Conservation (phyloP, 2,113 vertebrate species). For the Odontesthes bonariensis region DNA sequence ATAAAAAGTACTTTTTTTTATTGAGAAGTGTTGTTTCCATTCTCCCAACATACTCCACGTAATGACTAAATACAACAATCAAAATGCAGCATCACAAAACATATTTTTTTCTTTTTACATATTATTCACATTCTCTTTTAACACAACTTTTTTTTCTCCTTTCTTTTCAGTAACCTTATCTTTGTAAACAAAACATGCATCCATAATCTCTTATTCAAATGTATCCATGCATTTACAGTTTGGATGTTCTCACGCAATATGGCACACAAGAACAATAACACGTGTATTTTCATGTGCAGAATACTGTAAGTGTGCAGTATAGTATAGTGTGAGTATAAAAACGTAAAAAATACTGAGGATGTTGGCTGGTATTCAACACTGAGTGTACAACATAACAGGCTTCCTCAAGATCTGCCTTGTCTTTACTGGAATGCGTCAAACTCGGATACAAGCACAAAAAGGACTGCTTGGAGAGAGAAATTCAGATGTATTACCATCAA, state of each 20-base stretch:
- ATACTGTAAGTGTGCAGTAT: not conserved
- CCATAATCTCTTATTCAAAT: constrained; percentile 45
- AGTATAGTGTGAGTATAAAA: constrained; percentile 58
- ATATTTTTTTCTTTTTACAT: constrained; percentile 61
- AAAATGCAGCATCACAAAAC: constrained; percentile 52
- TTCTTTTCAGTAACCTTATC: constrained; percentile 64
- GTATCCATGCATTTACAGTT: constrained; percentile 60
- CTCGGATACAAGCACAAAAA: constrained; percentile 48
- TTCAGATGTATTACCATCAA: constrained; percentile 41
- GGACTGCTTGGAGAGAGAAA: constrained; percentile 33
- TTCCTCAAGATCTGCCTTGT: constrained; percentile 10
- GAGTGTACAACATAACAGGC: constrained; percentile 29
- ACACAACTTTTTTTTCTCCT: constrained; percentile 1
- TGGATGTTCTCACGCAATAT: constrained; percentile 29
- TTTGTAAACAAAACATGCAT: constrained; percentile 50
- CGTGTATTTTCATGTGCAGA: constrained; percentile 38
- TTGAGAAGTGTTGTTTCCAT: constrained; percentile 39
- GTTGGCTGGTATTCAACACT: constrained; percentile 54
- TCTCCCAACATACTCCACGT: constrained; percentile 31
- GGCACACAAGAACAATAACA: constrained; percentile 25
- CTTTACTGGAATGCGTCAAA: constrained; percentile 66
- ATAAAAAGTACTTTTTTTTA: constrained; percentile 42
- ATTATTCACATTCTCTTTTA: constrained; percentile 64
- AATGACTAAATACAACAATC: constrained; percentile 49
- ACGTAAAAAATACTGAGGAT: constrained; percentile 39